These are phyloP conservation scores for Mnemiopsis leidyi DNA, from an alignment of 37 sponge, comb jelly and placozoan genomes.

Conservation along the genomic window DNA sequence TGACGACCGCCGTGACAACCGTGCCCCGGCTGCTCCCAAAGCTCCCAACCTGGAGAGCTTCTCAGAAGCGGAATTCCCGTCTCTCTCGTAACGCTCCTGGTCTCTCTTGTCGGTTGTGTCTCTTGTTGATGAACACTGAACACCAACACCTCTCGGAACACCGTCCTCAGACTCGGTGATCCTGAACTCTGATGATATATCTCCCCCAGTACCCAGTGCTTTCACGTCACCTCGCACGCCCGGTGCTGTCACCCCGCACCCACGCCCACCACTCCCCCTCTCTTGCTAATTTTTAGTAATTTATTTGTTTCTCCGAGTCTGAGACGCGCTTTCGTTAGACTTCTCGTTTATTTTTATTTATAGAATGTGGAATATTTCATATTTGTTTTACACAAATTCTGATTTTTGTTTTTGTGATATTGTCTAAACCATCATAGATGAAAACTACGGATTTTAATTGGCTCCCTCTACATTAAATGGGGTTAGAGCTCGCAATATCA, in stretches of 20 bases:
- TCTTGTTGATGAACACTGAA: conserved; percentile 29
- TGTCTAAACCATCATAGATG: neutral
- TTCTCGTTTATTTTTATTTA: conserved; percentile 63
- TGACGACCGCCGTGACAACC: neutral
- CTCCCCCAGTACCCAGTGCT: neutral
- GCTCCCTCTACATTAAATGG: too few species aligned
- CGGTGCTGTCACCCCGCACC: neutral
- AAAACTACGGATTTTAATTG: too few species aligned
- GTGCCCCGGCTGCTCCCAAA: neutral
- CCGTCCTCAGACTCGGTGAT: neutral
- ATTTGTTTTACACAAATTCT: conserved; percentile 57
- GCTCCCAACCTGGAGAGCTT: conserved; percentile 53
- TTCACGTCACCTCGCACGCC: neutral
- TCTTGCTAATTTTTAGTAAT: neutral
- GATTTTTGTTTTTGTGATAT: neutral
- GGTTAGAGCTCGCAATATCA: too few species aligned
- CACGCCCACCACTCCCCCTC: conserved; percentile 3
- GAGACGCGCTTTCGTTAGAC: neutral
- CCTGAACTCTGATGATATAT: neutral
- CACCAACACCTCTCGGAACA: neutral
- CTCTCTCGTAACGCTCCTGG: conserved; percentile 17
- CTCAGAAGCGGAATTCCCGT: conserved; percentile 41
- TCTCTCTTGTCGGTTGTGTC: neutral
- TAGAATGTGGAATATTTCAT: conserved; percentile 61
- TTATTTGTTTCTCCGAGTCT: neutral